Evolutionary conservation across 2,797 vertebrate species (phyloP).

Genomic region (Gobionotothen gibberifrons): DNA sequence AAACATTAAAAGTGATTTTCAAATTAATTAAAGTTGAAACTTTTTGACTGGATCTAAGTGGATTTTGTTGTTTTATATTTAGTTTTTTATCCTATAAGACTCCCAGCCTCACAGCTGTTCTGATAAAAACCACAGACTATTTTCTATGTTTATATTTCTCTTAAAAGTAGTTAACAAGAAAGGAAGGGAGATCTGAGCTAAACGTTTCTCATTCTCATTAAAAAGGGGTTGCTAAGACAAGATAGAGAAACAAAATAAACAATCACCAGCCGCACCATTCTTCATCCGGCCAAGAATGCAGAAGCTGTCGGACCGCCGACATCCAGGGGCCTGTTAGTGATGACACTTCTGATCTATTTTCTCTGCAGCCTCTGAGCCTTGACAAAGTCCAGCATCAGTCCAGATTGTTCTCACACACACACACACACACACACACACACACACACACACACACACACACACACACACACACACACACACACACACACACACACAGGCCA

Average conservation of each 20-base stretch:
- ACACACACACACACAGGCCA: constrained; percentile 73
- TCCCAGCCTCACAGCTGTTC: constrained; percentile 37
- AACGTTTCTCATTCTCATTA: constrained; percentile 75
- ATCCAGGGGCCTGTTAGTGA: constrained; percentile 67
- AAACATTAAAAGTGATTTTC: constrained; percentile 37
- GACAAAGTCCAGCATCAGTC: constrained; percentile 78
- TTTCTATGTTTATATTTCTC: constrained; percentile 73
- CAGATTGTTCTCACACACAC: constrained; percentile 26
- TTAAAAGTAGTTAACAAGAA: constrained; percentile 66
- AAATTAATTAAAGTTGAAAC: constrained; percentile 15
- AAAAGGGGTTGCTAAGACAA: constrained; percentile 74
- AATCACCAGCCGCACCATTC: constrained; percentile 67
- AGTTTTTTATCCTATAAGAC: constrained; percentile 6
- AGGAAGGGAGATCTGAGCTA: constrained; percentile 55
- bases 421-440: constrained; percentile 37
- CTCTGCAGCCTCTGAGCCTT: constrained; percentile 65
- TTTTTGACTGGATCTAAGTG: constrained; percentile 12
- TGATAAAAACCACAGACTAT: constrained; percentile 56
- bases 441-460: constrained; percentile 39
- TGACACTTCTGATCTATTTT: constrained; percentile 81
- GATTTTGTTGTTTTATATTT: constrained; percentile 25
- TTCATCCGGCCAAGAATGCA: constrained; percentile 76
- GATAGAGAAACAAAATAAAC: constrained; percentile 85
- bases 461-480: constrained; percentile 31
- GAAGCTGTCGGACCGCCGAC: constrained; percentile 60